Conservation (phyloP, 2,797 vertebrate genomes). For the Todus mexicanus region DNA sequence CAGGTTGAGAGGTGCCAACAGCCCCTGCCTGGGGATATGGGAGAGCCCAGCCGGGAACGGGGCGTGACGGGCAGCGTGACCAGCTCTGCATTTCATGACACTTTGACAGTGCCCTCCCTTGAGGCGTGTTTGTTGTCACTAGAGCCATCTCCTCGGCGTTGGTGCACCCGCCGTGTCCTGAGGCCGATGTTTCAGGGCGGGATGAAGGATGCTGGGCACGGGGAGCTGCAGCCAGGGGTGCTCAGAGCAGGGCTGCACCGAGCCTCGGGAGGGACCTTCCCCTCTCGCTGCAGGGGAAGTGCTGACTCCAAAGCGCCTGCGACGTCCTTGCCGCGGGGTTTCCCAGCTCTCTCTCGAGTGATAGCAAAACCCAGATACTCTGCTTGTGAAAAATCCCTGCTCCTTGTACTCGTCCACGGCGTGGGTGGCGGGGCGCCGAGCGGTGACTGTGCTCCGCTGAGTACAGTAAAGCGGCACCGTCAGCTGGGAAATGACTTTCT, state of each 20-base stretch:
- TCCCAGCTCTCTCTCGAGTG: slow-evolving; percentile 23
- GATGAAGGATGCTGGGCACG: background rate
- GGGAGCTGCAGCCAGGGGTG: background rate
- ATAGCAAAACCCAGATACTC: slow-evolving; percentile 49
- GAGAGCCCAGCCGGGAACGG: background rate
- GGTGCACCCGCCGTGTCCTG: background rate
- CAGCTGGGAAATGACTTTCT: slow-evolving; percentile 49
- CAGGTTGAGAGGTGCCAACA: background rate
- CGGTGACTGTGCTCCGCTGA: background rate
- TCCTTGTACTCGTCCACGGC: background rate
- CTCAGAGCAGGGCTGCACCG: background rate
- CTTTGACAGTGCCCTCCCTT: background rate
- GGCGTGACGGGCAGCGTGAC: fast-evolving
- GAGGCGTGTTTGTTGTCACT: background rate
- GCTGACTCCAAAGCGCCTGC: slow-evolving; percentile 16
- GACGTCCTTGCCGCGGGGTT: slow-evolving; percentile 26
- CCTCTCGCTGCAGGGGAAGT: background rate
- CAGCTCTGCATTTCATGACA: background rate
- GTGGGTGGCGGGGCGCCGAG: background rate
- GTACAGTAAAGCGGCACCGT: background rate
- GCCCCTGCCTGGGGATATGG: fast-evolving
- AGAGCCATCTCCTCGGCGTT: background rate
- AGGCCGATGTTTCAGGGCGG: background rate
- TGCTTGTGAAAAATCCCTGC: slow-evolving; percentile 49
- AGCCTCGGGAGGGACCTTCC: slow-evolving; percentile 32